Evolutionary conservation across 2,888 invertebrate species (phyloP), one percentile per base, ranked within the genome.

Genomic region (Perithous albicinctus): DNA sequence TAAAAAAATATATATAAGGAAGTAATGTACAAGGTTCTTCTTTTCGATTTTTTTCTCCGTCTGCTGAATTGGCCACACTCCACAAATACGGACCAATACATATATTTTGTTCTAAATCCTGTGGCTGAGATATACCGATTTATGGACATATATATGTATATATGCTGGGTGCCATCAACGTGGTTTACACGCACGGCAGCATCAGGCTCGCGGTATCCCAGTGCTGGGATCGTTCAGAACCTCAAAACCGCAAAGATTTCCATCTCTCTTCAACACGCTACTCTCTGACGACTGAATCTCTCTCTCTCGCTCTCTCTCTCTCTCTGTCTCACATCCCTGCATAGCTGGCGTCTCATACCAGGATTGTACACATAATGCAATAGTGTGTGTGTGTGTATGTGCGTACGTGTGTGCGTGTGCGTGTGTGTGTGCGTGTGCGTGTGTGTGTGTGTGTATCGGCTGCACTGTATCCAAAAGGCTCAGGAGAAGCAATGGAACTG

Each of bases 211-310:
- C 56, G 81, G 80, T 77, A 51, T 61, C 35, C 59, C 59, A 54
- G 67, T 63, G 8, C 46, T 20, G 63, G 35, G 56, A 46, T 80
- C 66, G 66, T 80, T 72, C 80, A 56, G 64, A 59, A 80, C 77
- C 56, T 74, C 70, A 73, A 82, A 82, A 78, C 81, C 81, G 56
- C 81, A 78, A 77, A 74, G 78, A 82, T 75, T 81, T 56, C 67
- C 69, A 54, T 69, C 51, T 69, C 32, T 32, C n/a, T 38, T 32
- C 7, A 20, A 32, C 59, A 8, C 41, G 38, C 64, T 41, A 12
- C 43, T 59, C 29, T 35, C 41, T 26, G 43, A 23, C 48, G 41
- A 76, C 41, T 43, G 67, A 64, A 64, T 77, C 74, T 69, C 73
- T 67, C 66, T 64, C 64, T 64, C 43, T 51, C 51, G 73, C 54